Percentiles rank a stretch among this genome's conserved stretches.
phyloP scores from a whole-genome alignment of 2,113 vertebrate genomes.

The Neodon shergylaensis region DNA sequence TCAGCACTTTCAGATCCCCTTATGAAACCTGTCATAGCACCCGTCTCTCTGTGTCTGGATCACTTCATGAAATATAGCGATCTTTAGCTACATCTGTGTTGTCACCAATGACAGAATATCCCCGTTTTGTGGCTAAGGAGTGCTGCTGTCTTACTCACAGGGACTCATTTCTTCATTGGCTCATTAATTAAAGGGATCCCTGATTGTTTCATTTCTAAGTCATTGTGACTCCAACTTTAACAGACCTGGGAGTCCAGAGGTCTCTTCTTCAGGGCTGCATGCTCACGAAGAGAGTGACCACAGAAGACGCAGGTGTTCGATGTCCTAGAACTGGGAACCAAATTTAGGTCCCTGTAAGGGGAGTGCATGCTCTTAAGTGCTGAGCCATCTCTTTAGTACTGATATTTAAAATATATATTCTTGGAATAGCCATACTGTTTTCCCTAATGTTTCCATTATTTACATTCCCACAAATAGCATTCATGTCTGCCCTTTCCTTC shows the following conservation, averaged over 20 bases:
- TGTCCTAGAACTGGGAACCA: background rate
- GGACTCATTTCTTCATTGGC: background rate
- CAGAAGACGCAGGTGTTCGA: background rate
- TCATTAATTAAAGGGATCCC: background rate
- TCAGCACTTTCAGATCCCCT: background rate
- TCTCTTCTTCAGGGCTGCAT: background rate
- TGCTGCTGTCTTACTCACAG: background rate
- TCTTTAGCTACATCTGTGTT: background rate
- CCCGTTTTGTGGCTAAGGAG: background rate
- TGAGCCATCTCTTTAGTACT: background rate
- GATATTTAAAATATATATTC: background rate
- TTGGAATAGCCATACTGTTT: background rate
- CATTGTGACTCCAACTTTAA: background rate
- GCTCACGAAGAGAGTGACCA: background rate
- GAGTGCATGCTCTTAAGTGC: background rate
- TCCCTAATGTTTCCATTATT: background rate
- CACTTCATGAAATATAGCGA: no score
- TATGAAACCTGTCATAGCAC: fast-evolving
- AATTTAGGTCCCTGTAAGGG: background rate
- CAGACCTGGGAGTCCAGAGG: background rate
- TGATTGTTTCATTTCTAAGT: background rate
- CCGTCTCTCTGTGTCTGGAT: background rate
- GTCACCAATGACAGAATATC: background rate
- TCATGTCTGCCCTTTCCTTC: background rate
- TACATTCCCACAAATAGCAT: background rate